Percentiles rank a stretch among this genome's conserved stretches.
These are phyloP conservation scores for Dysidea cf. avara DNA, from an alignment of 37 sponge, comb jelly and placozoan species.

Conservation along the genomic window DNA sequence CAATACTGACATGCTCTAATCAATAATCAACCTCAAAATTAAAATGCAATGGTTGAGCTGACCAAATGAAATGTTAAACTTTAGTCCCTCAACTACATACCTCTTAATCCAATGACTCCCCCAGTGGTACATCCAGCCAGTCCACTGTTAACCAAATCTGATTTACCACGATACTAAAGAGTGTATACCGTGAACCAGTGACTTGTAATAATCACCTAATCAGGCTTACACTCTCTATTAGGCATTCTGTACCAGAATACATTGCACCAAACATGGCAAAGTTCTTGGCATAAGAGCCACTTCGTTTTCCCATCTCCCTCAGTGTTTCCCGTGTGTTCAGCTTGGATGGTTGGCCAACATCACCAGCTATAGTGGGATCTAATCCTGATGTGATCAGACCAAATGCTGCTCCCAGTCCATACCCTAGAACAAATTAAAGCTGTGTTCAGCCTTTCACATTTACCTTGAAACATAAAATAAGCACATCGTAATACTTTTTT, in stretches of 20 bases:
- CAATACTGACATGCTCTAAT: too few species aligned
- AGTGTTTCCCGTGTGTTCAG: conserved; percentile 77
- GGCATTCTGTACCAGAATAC: conserved; percentile 89
- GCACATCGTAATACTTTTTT: too few species aligned
- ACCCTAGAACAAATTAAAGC: conserved; percentile 52
- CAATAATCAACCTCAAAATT: too few species aligned
- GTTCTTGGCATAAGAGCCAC: conserved; percentile 89
- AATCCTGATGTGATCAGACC: conserved; percentile 94
- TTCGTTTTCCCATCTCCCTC: conserved; percentile 75
- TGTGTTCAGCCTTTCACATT: too few species aligned
- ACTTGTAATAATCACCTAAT: too few species aligned
- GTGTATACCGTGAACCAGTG: not conserved
- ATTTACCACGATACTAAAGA: conserved; percentile 75
- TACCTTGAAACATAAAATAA: too few species aligned
- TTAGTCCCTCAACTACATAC: conserved; percentile 41
- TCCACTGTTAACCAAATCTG: conserved; percentile 74
- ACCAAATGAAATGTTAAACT: too few species aligned
- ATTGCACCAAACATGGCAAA: conserved; percentile 92
- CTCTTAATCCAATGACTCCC: conserved; percentile 94
- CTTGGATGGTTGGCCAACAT: conserved; percentile 41
- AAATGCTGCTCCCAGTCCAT: conserved; percentile 89
- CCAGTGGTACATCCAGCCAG: conserved; percentile 91
- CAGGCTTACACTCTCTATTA: conserved; percentile 76
- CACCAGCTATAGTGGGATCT: conserved; percentile 82
- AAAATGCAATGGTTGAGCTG: too few species aligned